Base-by-base conservation (phyloP, 2,797 vertebrate species). In the Manis pentadactyla region DNA sequence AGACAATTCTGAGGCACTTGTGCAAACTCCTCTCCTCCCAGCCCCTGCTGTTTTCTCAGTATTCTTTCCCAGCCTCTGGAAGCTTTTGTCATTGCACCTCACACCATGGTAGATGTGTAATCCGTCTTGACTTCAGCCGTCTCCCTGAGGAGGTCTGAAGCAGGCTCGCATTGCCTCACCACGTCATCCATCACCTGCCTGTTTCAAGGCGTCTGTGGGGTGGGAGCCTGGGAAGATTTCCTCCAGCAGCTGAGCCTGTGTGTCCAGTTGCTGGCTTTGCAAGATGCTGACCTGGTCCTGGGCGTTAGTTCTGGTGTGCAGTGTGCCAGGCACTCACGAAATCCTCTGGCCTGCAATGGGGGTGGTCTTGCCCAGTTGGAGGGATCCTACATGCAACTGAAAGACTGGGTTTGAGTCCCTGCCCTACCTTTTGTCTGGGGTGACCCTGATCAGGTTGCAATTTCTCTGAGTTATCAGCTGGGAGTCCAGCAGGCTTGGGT, bases 361-460 rank as follows among this genome's bases (percentile, higher is more conserved):
- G 7, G 4, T 81, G 37, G 55, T 61, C 12, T 1, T 3, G 29
- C 42, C 29, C 21, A 10, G 21, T 61, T 93, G 46, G 29, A 77
- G n/a, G 15, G 19, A 7, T 29, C 18, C 13, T 53, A 19, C 5
- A 42, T 55, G 6, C 17, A 18, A 17, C 51, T 14, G 74, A 86
- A 96, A 90, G 68, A 42, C 42, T 55, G 46, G 57, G n/a, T 75
- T 90, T 90, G 88, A 96, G 71, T 89, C 29, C 49, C 59, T 90
- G 31, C 27, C 46, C 23, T 29, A 29, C 31, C 23, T 15, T 64
- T 86, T 87, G 49, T 87, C 79, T 73, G 37, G 61, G 29, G 29
- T 94, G 49, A 83, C 17, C 46, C 27, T 87, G 23, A 61, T 68
- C 6, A 68, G 21, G 53, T 89, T 42, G 84, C 39, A 86, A 92